Conservation (phyloP, 37 sponge, comb jelly and placozoan genomes). For the Mnemiopsis leidyi region DNA sequence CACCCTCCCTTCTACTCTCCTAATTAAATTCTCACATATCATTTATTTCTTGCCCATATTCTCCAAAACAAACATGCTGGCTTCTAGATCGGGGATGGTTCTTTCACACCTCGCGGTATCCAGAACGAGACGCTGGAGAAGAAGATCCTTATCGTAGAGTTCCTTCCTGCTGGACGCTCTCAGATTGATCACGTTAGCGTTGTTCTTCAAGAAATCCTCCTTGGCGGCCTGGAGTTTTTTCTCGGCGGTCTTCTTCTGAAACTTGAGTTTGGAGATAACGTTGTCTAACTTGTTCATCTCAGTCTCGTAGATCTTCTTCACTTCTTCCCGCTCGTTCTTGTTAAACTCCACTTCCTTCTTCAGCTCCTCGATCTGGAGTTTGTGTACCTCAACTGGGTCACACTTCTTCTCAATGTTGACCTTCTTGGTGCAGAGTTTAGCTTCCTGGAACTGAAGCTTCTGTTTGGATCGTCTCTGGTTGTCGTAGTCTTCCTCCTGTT, state of each 20-base stretch:
- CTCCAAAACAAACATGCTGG: background rate
- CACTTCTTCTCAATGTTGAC: slow-evolving; percentile 61
- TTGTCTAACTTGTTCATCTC: slow-evolving; percentile 16
- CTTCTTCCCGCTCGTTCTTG: background rate
- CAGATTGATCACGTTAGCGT: background rate
- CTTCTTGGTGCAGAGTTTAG: slow-evolving; percentile 40
- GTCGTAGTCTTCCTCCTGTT: slow-evolving; percentile 31
- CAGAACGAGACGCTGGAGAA: background rate
- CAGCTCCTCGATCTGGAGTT: slow-evolving; percentile 21
- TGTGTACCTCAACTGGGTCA: slow-evolving; percentile 9
- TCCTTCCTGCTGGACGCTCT: background rate
- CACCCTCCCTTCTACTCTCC: too few species aligned
- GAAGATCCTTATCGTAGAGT: slow-evolving; percentile 14
- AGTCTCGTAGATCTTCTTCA: background rate
- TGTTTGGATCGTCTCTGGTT: slow-evolving; percentile 8
- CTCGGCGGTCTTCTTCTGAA: background rate
- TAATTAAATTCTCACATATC: too few species aligned
- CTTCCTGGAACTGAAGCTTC: slow-evolving; percentile 15
- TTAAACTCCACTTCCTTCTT: background rate
- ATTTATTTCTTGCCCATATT: slow-evolving; percentile 8
- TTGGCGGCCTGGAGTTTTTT: background rate
- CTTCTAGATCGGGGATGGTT: background rate
- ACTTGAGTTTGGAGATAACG: slow-evolving; percentile 4
- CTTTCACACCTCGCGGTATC: background rate
- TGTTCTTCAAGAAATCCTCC: background rate